Conservation (phyloP, 30 jellyfish, hydroid and myxozoan species). For the Turritopsis rubra region DNA sequence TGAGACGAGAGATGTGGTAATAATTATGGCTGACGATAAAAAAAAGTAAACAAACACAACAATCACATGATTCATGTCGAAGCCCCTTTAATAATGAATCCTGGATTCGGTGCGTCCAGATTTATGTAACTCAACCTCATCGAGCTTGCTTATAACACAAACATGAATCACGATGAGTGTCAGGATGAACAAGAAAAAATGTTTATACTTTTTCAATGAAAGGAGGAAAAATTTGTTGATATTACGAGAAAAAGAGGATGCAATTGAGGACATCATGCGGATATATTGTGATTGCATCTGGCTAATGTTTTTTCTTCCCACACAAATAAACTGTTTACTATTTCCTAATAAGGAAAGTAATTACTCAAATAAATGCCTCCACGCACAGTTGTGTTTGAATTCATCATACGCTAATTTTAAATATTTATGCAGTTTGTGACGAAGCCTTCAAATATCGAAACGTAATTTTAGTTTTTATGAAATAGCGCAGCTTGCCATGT, state of each 20-base stretch:
- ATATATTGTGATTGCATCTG: neutral
- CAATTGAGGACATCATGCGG: neutral
- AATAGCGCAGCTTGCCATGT: too few species aligned
- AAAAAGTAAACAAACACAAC: too few species aligned
- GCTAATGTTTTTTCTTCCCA: neutral
- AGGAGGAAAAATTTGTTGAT: neutral
- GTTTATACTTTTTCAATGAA: too few species aligned
- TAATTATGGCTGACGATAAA: too few species aligned
- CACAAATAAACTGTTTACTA: neutral
- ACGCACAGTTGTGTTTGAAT: neutral
- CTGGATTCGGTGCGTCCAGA: too few species aligned
- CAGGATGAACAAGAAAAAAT: too few species aligned
- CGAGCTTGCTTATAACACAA: too few species aligned
- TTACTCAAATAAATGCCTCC: neutral
- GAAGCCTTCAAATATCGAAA: neutral
- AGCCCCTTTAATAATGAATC: too few species aligned
- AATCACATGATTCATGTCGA: too few species aligned
- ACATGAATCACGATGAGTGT: neutral
- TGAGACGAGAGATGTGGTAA: too few species aligned
- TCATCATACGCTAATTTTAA: neutral
- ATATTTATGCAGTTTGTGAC: neutral
- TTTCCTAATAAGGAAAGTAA: neutral
- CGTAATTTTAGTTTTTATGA: too few species aligned
- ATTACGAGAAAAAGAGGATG: neutral
- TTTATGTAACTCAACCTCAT: too few species aligned